Evolutionary conservation across 2,797 vertebrate genomes (phyloP).

Genomic region (Ateles fusciceps): DNA sequence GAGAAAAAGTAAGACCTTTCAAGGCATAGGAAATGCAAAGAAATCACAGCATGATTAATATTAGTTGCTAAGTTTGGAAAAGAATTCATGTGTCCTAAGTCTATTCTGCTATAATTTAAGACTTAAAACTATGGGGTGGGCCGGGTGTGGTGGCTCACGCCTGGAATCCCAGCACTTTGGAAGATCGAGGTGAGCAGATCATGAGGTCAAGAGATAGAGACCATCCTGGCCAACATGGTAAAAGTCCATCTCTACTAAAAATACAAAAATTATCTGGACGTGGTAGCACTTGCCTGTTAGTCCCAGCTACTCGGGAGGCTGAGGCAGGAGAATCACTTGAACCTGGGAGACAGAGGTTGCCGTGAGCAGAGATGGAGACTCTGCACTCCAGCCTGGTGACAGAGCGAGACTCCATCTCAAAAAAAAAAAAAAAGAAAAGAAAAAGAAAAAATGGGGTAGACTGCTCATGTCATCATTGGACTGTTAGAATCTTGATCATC

Average conservation of each 20-base stretch:
- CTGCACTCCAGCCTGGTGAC: not conserved
- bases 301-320: not conserved
- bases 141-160: not conserved
- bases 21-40: not conserved
- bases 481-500: not conserved
- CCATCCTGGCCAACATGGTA: not conserved
- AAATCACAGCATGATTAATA: not conserved
- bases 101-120: not conserved
- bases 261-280: not conserved
- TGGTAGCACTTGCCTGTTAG: not conserved
- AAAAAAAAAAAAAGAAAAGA: too few relatives aligned
- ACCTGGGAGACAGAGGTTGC: not conserved
- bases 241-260: not conserved
- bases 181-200: not conserved
- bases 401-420: not conserved
- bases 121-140: not conserved
- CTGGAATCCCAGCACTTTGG: not conserved
- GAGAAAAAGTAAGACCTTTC: not conserved
- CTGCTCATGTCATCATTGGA: not conserved
- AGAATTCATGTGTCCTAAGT: not conserved
- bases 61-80: not conserved
- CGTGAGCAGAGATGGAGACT: not conserved
- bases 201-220: not conserved
- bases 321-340: not conserved
- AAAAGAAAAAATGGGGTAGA: too few relatives aligned